Base-by-base conservation (phyloP, 35 echinoderm and acorn worm species). In the Heliocidaris erythrogramma region DNA sequence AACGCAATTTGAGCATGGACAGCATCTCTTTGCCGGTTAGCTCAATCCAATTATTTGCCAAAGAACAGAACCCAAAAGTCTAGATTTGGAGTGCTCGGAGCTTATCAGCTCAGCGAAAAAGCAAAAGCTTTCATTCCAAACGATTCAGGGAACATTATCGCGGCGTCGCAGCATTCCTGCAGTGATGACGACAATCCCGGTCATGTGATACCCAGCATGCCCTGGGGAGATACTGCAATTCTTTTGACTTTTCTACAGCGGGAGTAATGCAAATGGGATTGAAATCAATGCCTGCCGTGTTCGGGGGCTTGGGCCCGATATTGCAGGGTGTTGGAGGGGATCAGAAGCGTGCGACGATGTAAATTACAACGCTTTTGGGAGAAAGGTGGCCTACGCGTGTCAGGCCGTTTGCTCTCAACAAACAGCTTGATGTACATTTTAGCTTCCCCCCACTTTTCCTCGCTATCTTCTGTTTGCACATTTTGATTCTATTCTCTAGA, bases 111-210 rank as follows among this genome's bases (percentile, higher is more conserved):
- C 65, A 78, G 17, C 14, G 65, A 18, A 3, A 78, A 78, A 78
- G 65, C 65, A 78, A 78, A 78, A 78, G 65, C 65, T 89, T 89
- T 89, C 87, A 89, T 89, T 48, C 32, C 87, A 47, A 89, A 48
- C 87, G 87, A 89, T 89, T 89, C 87, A 47, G 87, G 87, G 87
- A 89, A 89, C 87, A 89, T 89, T 89, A 89, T 32, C 31, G 87
- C 87, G 32, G 31, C 87, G 47, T 17, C 30, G 87, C 87, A 89
- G 87, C 31, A 89, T 89, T 89, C 47, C 87, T 35, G 87, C 87
- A 89, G 87, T 89, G 87, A 89, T 89, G 87, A 89, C 87, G 87
- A 89, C 87, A 89, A 89, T 89, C 31, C 13, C 12, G 32, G 87
- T 89, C 87, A 89, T 89, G 87, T 89, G 87, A 89, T 89, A 89